Evolutionary conservation across 2,113 vertebrate genomes (phyloP).

Genomic region (Hirundichthys speculiger): DNA sequence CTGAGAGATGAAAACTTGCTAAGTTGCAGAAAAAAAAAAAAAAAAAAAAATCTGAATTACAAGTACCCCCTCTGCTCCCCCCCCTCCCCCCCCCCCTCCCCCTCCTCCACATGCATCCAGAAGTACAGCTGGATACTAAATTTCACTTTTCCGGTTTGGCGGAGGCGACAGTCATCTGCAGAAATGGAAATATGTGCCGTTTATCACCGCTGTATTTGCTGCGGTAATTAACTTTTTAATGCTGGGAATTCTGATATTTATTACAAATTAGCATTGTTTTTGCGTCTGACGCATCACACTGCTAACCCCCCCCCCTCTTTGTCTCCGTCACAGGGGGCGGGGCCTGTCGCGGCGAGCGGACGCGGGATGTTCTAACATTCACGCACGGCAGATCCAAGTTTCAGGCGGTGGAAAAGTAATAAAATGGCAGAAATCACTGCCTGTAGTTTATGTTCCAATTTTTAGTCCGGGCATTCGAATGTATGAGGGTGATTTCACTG

Average conservation of each 20-base stretch:
- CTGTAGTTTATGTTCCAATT: slow-evolving; percentile 46
- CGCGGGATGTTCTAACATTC: slow-evolving; percentile 17
- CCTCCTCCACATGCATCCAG: slow-evolving; percentile 34
- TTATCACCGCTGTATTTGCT: slow-evolving; percentile 54
- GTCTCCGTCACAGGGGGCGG: slow-evolving; percentile 39
- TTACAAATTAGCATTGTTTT: slow-evolving; percentile 56
- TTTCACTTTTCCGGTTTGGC: slow-evolving; percentile 47
- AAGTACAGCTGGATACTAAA: slow-evolving; percentile 72
- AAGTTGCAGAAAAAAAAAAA: slow-evolving; percentile 71
- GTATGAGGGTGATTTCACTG: slow-evolving; percentile 61
- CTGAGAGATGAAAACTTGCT: slow-evolving; percentile 73
- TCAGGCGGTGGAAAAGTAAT: slow-evolving; percentile 17
- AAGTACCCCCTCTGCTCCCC: slow-evolving; percentile 28
- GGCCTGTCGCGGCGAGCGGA: not conserved
- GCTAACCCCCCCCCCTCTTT: slow-evolving; percentile 47
- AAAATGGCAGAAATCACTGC: slow-evolving; percentile 32
- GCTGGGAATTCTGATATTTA: slow-evolving; percentile 58
- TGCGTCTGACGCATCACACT: slow-evolving; percentile 36
- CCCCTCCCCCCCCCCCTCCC: not conserved
- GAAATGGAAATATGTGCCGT: slow-evolving; percentile 36
- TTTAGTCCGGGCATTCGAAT: slow-evolving; percentile 51
- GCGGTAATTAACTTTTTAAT: slow-evolving; percentile 65
- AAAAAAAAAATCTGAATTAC: slow-evolving; percentile 50
- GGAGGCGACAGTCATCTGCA: slow-evolving; percentile 52
- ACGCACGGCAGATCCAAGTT: slow-evolving; percentile 14